These are phyloP conservation scores for Misgurnus anguillicaudatus DNA, from an alignment of 2,113 vertebrate species.

Conservation along the genomic window DNA sequence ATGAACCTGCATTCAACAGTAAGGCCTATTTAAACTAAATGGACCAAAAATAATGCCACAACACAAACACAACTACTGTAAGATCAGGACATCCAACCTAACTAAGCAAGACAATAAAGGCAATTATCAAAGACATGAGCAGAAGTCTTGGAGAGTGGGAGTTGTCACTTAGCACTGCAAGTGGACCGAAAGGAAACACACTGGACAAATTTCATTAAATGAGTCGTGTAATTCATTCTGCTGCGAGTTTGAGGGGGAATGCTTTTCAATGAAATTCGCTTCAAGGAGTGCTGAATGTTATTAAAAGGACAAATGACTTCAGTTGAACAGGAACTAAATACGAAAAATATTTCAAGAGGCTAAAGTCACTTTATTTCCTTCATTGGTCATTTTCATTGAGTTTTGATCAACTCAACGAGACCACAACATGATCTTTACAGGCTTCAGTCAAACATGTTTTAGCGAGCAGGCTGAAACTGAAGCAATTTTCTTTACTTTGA, in stretches of 20 bases:
- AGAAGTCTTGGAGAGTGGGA: neutral
- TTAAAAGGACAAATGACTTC: neutral
- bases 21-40: too few relatives aligned
- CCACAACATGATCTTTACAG: neutral
- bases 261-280: neutral
- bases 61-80: neutral
- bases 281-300: neutral
- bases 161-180: constrained; percentile 6
- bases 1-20: too few relatives aligned
- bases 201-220: constrained; percentile 9
- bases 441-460: constrained; percentile 12
- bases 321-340: neutral
- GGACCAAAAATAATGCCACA: too few relatives aligned
- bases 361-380: neutral
- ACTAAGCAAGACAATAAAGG: neutral
- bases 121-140: neutral
- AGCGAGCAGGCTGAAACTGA: constrained; percentile 18
- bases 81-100: neutral
- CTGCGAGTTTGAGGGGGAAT: neutral
- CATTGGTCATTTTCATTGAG: constrained; percentile 4
- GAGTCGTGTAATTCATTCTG: neutral
- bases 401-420: constrained; percentile 12
- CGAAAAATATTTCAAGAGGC: neutral
- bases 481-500: constrained; percentile 26
- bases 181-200: constrained; percentile 5